Percentiles rank a stretch among this genome's conserved stretches.
phyloP scores from a whole-genome alignment of 2,888 invertebrate genomes.

The Hydraecia micacea region DNA sequence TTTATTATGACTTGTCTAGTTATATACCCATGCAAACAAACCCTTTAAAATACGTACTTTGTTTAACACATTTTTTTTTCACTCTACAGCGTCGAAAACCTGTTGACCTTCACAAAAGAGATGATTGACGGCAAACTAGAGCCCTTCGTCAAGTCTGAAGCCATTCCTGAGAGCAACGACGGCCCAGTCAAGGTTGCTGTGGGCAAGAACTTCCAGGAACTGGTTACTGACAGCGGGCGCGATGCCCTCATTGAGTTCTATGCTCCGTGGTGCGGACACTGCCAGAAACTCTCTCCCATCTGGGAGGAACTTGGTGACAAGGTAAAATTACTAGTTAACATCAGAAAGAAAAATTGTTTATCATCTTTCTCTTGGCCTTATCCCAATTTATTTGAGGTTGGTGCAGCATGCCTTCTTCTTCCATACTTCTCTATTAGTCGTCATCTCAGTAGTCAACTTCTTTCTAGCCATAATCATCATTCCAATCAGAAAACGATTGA shows the following conservation, averaged over 20 bases:
- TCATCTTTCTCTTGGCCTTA: not conserved
- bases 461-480: not conserved
- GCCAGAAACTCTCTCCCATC: constrained; percentile 98
- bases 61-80: not conserved
- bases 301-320: constrained; percentile 98
- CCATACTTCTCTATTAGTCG: not conserved
- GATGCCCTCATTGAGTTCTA: constrained; percentile 99
- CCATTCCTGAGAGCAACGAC: constrained; percentile 95
- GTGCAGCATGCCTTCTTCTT: not conserved
- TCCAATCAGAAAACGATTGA: not conserved
- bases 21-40: not conserved
- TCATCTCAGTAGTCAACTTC: not conserved
- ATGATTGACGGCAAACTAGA: constrained; percentile 95
- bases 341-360: not conserved
- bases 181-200: constrained; percentile 97
- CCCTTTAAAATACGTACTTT: not conserved
- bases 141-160: constrained; percentile 98
- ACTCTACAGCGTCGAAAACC: constrained; percentile 93
- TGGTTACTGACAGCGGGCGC: constrained; percentile 96
- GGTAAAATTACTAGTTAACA: constrained; percentile 79
- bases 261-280: constrained; percentile 99
- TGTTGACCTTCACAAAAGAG: constrained; percentile 96
- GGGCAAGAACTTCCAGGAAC: constrained; percentile 98
- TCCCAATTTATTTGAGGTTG: too few relatives aligned
- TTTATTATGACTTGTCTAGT: not conserved